phyloP scores from a whole-genome alignment of 2,113 vertebrate species.

The Peucedramus taeniatus region DNA sequence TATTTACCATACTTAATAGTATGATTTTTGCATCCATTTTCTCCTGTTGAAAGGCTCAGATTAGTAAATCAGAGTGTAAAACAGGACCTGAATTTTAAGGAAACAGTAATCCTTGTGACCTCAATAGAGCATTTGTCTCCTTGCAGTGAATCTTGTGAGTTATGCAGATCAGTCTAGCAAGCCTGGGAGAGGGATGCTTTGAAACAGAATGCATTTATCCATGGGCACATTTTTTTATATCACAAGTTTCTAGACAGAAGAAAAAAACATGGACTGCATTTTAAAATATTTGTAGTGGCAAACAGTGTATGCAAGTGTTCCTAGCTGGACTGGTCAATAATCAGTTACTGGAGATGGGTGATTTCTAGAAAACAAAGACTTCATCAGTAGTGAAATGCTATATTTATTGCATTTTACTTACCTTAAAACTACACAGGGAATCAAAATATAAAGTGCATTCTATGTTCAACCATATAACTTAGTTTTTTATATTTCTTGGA shows the following conservation, averaged over 20 bases:
- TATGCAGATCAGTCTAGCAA: neutral
- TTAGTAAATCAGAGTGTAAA: neutral
- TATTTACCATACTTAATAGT: neutral
- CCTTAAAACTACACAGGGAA: neutral
- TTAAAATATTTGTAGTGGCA: neutral
- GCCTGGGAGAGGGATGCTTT: neutral
- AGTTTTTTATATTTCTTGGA: neutral
- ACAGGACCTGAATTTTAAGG: neutral
- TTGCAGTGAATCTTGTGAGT: neutral
- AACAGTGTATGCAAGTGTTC: neutral
- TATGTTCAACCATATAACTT: neutral
- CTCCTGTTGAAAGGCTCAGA: neutral
- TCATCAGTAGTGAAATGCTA: neutral
- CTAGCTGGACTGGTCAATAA: neutral
- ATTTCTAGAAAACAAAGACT: neutral
- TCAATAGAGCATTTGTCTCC: neutral
- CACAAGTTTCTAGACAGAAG: neutral
- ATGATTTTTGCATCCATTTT: neutral
- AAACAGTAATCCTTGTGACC: neutral
- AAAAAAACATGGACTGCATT: neutral
- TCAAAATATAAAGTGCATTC: neutral
- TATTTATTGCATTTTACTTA: neutral
- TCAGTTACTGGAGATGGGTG: neutral
- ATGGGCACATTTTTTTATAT: neutral
- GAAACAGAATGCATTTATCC: neutral